Base-by-base conservation (phyloP, 1,140 invertebrate species). In the Aphaenogaster floridana region DNA sequence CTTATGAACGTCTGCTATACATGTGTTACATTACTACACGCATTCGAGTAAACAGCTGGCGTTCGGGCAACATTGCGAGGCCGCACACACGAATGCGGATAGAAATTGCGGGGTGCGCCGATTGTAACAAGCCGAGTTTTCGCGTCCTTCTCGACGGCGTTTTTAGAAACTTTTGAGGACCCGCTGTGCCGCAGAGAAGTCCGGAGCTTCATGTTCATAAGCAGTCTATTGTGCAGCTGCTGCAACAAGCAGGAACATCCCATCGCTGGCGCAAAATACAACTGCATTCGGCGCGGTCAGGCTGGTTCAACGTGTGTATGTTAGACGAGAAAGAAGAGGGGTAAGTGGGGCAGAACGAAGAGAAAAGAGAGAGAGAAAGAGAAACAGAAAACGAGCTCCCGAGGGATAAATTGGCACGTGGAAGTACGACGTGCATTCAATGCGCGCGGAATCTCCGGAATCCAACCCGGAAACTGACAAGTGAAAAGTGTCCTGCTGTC, bases 371-470 rank as follows among this genome's bases (percentile, higher is more conserved):
- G 28, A 78, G 11, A 61, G 42, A 50, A 17, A 64, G 36, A 61
- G 39, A 86, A 9, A 78, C 0, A 66, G 39, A 81, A 54, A 83
- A 72, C 57, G 52, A 77, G 34, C 28, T 11, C n/a, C 39, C 13
- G n/a, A 68, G 48, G 36, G 42, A 86, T 79, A 86, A 86, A 86
- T 85, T 77, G 83, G 83, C 48, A 54, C 48, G 28, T 39, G 64
- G 34, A 69, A 11, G 66, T 34, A 45, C 64, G 61, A 83, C 42
- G 39, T 4, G 42, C 39, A 59, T 83, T 83, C 45, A 68, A 68
- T 45, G 66, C 66, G 66, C 42, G 52, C 21, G 79, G 79, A 83
- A 83, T 83, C 52, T 15, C 52, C 39, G 79, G 79, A 81, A 81
- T 81, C 63, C 63, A 54, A 50, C 39, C 39, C 21, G 39, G 17